Percentiles rank a stretch among this genome's conserved stretches.
Conservation (phyloP, 2,888 invertebrate species). For the Bembecia ichneumoniformis region DNA sequence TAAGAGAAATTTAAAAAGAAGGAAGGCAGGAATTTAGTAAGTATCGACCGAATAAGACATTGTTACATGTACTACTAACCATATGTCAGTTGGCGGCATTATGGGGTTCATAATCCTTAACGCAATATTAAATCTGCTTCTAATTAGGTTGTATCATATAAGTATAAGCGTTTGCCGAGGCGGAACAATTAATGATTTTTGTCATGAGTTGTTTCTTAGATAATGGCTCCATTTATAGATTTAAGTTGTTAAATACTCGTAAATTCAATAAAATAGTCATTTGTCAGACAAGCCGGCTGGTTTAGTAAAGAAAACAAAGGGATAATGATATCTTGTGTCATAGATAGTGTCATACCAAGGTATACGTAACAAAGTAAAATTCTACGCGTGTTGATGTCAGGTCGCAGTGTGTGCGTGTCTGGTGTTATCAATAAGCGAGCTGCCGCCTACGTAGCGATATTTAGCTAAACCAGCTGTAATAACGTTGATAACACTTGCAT, state of each 20-base stretch:
- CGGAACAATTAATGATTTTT: neutral
- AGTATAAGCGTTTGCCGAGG: neutral
- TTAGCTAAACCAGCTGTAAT: constrained; percentile 50
- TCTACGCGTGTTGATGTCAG: constrained; percentile 2
- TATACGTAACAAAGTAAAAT: constrained; percentile 6
- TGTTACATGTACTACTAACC: no score
- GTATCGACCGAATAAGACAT: no score
- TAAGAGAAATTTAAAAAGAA: no score
- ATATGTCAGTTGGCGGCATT: neutral
- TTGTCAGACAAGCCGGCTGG: constrained; percentile 31
- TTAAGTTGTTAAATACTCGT: constrained; percentile 10
- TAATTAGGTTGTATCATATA: neutral
- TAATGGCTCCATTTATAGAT: neutral
- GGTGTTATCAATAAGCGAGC: constrained; percentile 25
- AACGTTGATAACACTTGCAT: constrained; percentile 42
- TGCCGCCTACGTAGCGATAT: constrained; percentile 47
- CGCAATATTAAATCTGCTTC: neutral
- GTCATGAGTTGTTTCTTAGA: neutral
- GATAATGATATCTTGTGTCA: constrained; percentile 37
- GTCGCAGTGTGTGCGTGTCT: constrained; percentile 5
- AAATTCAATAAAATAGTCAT: constrained; percentile 44
- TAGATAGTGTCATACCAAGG: constrained; percentile 17
- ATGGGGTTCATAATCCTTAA: neutral
- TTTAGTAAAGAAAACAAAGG: constrained; percentile 54
- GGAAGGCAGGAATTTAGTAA: no score